Evolutionary conservation across 1,140 invertebrate genomes (phyloP).

Genomic region (Hyles vespertilio): DNA sequence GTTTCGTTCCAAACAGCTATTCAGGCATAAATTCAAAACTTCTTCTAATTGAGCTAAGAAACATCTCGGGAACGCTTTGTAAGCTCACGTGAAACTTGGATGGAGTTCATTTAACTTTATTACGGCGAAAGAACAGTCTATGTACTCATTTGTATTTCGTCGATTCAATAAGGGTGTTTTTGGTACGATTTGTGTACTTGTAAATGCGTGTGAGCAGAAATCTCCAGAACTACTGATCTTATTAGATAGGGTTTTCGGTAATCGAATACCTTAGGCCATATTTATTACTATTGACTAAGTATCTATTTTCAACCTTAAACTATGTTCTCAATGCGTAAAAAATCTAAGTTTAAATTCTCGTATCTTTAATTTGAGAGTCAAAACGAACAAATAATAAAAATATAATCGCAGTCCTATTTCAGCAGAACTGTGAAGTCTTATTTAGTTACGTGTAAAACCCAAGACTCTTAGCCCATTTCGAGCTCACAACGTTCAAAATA

Average conservation of each 20-base stretch:
- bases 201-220: too few species aligned
- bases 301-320: too few species aligned
- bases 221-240: too few species aligned
- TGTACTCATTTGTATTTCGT: too few species aligned
- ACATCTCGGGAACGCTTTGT: constrained; percentile 1
- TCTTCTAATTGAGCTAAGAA: constrained; percentile 8
- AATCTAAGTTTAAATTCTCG: neutral
- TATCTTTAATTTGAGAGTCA: neutral
- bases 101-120: constrained; percentile 10
- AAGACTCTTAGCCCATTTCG: neutral
- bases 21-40: constrained; percentile 7
- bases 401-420: too few species aligned
- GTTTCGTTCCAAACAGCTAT: constrained; percentile 3
- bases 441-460: too few species aligned
- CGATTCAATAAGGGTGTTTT: neutral
- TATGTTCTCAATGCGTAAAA: too few species aligned
- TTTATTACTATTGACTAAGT: too few species aligned
- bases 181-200: too few species aligned
- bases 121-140: neutral
- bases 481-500: neutral
- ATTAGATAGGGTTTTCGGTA: too few species aligned
- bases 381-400: neutral
- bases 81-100: constrained; percentile 8
- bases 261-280: too few species aligned
- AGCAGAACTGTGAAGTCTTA: neutral